Evolutionary conservation across 2,113 vertebrate genomes (phyloP), one percentile per base, ranked within the genome.

Genomic region (Bufo bufo): DNA sequence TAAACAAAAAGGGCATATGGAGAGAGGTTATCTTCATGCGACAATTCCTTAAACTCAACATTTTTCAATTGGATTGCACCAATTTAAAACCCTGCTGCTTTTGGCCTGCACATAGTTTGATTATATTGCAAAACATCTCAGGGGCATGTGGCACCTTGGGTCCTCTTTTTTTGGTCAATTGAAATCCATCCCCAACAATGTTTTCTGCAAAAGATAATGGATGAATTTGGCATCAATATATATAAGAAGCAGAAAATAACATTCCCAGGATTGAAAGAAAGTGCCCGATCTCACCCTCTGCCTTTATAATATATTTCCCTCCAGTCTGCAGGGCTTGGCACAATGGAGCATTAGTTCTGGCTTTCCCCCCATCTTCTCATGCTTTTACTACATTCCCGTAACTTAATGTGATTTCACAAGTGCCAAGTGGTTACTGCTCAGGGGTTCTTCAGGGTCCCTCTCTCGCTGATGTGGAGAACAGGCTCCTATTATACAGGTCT

Each of bases 391-490:
- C 17, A 50, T 50, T 75, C 45, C 17, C 72, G 72, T 75, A 49
- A 75, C 72, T 0, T 75, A 75, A 75, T 75, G 72, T 49, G 72
- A 75, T 75, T 75, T 75, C 72, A 75, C 72, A 23, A 75, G 72
- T 75, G 72, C 45, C 72, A 50, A 75, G 43, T 75, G 4, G 47
- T 49, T 19, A 49, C 72, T 20, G 45, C 72, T 20, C 45, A 75
- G 72, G 72, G 72, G 33, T 50, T 75, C 72, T 75, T 49, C 45
- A 50, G 72, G 72, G 72, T 75, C 72, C 72, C 72, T 50, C 17
- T 50, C 16, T 20, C 7, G 6, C 14, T 75, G 17, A 13, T 50
- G 72, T 50, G 10, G 72, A 75, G 72, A 75, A 75, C 72, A 75
- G 47, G 47, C 47, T 75, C 72, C 72, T 75, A 49, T 75, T 75